Conservation (phyloP, 2,797 vertebrate genomes). For the Enteromius anoplus region DNA sequence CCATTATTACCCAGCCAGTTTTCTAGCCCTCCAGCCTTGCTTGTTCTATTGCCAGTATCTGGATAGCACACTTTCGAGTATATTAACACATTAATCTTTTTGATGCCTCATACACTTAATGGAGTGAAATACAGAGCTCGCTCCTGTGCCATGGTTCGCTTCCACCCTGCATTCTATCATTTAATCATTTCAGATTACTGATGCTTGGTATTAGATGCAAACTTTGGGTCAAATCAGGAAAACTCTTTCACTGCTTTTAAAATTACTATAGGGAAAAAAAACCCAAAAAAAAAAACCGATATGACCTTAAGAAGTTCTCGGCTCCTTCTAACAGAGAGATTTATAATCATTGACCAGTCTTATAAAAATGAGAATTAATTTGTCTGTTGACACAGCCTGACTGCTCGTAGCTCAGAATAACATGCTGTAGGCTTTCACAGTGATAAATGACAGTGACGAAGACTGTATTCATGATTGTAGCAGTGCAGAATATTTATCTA, state of each 20-base stretch:
- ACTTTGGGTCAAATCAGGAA: slow-evolving; percentile 40
- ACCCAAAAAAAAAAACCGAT: too few relatives aligned
- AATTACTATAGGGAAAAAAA: neutral
- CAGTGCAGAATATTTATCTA: slow-evolving; percentile 17
- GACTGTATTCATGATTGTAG: slow-evolving; percentile 12
- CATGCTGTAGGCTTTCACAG: slow-evolving; percentile 27
- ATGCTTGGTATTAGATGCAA: slow-evolving; percentile 61
- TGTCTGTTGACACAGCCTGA: slow-evolving; percentile 42
- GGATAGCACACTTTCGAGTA: slow-evolving; percentile 51
- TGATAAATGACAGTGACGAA: slow-evolving; percentile 23
- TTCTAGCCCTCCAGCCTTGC: slow-evolving; percentile 28
- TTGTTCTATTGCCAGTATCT: slow-evolving; percentile 38
- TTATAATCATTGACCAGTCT: slow-evolving; percentile 36
- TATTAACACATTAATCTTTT: slow-evolving; percentile 65
- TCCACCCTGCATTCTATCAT: slow-evolving; percentile 36
- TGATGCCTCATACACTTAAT: slow-evolving; percentile 41
- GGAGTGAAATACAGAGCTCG: slow-evolving; percentile 48
- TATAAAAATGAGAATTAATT: slow-evolving; percentile 22
- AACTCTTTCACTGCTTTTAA: neutral
- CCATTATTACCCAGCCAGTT: slow-evolving; percentile 53
- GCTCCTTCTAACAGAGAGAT: neutral
- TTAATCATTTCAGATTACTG: slow-evolving; percentile 65
- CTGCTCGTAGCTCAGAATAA: slow-evolving; percentile 28
- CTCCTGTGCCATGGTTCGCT: slow-evolving; percentile 36
- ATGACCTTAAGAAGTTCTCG: slow-evolving; percentile 35